phyloP scores from a whole-genome alignment of 2,888 invertebrate genomes.

The Macroteleia sp. region DNA sequence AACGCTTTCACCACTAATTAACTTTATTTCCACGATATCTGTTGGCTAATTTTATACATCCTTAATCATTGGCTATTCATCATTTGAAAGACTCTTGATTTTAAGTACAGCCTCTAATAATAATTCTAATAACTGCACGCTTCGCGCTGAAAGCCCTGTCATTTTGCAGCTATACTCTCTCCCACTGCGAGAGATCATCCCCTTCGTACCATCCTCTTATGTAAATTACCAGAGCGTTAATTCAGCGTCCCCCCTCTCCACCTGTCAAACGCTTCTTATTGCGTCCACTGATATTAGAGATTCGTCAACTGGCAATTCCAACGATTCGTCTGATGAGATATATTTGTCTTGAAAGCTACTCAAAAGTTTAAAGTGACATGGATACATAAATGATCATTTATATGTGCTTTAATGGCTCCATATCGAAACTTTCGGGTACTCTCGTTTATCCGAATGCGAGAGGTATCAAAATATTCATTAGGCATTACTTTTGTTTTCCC shows the following conservation, averaged over 20 bases:
- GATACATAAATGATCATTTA: slow-evolving; percentile 33
- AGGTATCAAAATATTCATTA: no score
- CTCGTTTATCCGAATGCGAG: not conserved
- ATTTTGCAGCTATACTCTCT: slow-evolving; percentile 69
- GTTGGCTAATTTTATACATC: slow-evolving; percentile 75
- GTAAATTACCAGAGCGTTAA: slow-evolving; percentile 77
- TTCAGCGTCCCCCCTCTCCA: slow-evolving; percentile 67
- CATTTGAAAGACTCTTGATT: slow-evolving; percentile 83
- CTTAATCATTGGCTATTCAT: slow-evolving; percentile 82
- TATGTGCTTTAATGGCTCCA: slow-evolving; percentile 8
- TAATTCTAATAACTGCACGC: slow-evolving; percentile 81
- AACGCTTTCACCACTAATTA: slow-evolving; percentile 73
- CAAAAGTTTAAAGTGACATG: slow-evolving; percentile 34
- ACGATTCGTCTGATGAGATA: slow-evolving; percentile 34
- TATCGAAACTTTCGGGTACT: slow-evolving; percentile 11
- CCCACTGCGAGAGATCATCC: slow-evolving; percentile 61
- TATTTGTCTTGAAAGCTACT: slow-evolving; percentile 50
- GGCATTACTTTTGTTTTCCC: no score
- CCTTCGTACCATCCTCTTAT: slow-evolving; percentile 75
- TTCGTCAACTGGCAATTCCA: slow-evolving; percentile 32
- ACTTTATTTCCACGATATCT: slow-evolving; percentile 74
- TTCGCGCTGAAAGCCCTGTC: slow-evolving; percentile 71
- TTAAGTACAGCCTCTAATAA: slow-evolving; percentile 82
- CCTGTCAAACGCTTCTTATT: slow-evolving; percentile 62
- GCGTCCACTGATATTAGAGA: slow-evolving; percentile 54